Base-by-base conservation (phyloP, 2,888 invertebrate species). In the Eilema griseolum region DNA sequence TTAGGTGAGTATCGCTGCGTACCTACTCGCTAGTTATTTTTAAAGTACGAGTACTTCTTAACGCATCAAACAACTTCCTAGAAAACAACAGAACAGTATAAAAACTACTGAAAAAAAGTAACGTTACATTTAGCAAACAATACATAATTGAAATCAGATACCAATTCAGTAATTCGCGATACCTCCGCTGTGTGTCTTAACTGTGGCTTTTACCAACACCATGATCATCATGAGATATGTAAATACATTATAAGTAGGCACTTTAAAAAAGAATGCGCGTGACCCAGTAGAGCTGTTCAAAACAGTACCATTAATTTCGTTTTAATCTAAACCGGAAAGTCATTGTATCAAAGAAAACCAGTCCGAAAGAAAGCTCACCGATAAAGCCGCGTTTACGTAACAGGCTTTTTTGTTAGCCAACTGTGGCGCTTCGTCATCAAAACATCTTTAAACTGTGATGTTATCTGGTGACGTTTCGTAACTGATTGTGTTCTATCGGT, bases 361-460 rank as follows among this genome's bases (percentile, higher is more conserved):
- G 84, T 81, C 84, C 76, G 66, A 78, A 88, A 86, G 88, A 89
- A 90, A 90, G 89, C 89, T 86, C 85, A 81, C 86, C 82, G 85
- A 86, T 87, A 86, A 87, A 83, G 74, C 74, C 66, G 14, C 66
- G 80, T 87, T 94, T 93, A 90, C 90, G 90, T 90, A 94, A 94
- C 85, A 78, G 70, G 78, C 85, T 77, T 88, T 91, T 90, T 90
- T 87, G 89, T 89, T 87, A 86, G 86, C 85, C 85, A 86, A 88
- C 85, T 79, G 83, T 84, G 79, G 70, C 73, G 76, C 74, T 81
- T 84, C 89, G 90, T 89, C 92, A 89, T 89, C 90, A 88, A 87
- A 90, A 89, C 92, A 90, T 92, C 93, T 92, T 86, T 89, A 89
- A 89, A 90, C 89, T 87, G 80, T 78, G 92, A 93, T 93, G 83